Evolutionary conservation across 1,140 invertebrate species (phyloP).

Genomic region (Saxidomus purpurata): DNA sequence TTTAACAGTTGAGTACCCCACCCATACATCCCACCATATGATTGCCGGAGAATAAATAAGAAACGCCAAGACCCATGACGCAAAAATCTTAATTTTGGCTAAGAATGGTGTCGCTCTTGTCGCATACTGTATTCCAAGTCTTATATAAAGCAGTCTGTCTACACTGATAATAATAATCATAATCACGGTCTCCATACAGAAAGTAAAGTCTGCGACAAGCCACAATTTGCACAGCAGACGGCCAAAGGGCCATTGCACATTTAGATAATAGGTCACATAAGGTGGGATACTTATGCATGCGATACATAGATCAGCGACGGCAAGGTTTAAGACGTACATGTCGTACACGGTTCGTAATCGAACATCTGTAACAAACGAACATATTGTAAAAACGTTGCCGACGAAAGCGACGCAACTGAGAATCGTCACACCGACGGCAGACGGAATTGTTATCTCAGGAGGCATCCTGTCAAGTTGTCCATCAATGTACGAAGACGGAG

Average conservation of each 20-base stretch:
- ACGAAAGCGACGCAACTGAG: slow-evolving; percentile 66
- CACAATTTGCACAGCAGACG: slow-evolving; percentile 76
- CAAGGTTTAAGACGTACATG: slow-evolving; percentile 80
- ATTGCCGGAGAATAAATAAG: slow-evolving; percentile 76
- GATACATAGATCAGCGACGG: slow-evolving; percentile 77
- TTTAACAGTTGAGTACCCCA: slow-evolving; percentile 57
- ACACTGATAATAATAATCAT: slow-evolving; percentile 75
- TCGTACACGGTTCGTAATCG: slow-evolving; percentile 76
- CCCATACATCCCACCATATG: slow-evolving; percentile 76
- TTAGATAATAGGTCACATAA: slow-evolving; percentile 70
- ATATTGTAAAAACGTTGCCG: slow-evolving; percentile 79
- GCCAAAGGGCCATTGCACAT: slow-evolving; percentile 73
- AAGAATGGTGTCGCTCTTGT: slow-evolving; percentile 57
- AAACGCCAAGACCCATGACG: slow-evolving; percentile 72
- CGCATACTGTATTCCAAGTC: slow-evolving; percentile 64
- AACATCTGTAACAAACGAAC: slow-evolving; percentile 73
- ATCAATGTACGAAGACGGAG: background rate
- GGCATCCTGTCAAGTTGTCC: background rate
- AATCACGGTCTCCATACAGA: slow-evolving; percentile 73
- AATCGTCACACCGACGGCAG: slow-evolving; percentile 15
- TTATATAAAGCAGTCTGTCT: slow-evolving; percentile 73
- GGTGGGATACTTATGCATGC: slow-evolving; percentile 75
- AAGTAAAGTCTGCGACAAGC: slow-evolving; percentile 72
- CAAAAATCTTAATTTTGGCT: slow-evolving; percentile 60
- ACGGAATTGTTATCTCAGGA: background rate